Base-by-base conservation (phyloP, 1,140 invertebrate species). In the Anoplolepis gracilipes region DNA sequence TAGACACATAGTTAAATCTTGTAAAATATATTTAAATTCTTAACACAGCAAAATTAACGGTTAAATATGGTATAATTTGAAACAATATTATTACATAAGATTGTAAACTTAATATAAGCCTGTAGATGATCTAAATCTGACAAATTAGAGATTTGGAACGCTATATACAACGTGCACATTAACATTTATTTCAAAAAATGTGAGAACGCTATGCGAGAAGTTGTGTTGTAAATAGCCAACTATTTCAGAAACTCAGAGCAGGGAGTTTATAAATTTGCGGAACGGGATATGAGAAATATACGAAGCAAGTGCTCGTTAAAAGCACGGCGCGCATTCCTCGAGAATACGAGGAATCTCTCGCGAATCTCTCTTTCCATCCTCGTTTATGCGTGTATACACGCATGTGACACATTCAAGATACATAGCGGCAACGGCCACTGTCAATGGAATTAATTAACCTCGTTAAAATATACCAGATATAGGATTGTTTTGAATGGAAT, bases 381-480 rank as follows among this genome's bases (percentile, higher is more conserved):
- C 62, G 30, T 78, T 67, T 49, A 67, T 42, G 28, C 25, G 10
- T 10, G 25, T 16, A 28, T 39, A 73, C 42, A 6, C 28, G 61
- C 77, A 78, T 79, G 85, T 86, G 76, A 85, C 85, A 61, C 73
- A 69, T 89, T 53, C 84, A 86, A 72, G 46, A 49, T 49, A 64
- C 76, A 86, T 72, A n/a, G 22, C 25, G 30, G 28, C 76, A 19
- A 13, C 30, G 53, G 57, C 69, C 67, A 72, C 87, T 86, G 84
- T 78, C 82, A 85, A 91, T 86, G 84, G 36, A 85, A 91, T 91
- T 91, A 91, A 91, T 89, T 88, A 82, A 78, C 30, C 85, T 91
- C 70, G 90, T 92, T 89, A 87, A 86, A 86, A 78, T 62, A 62
- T 55, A 86, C 87, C 72, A 88, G 88, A 90, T 88, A 75, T 73